Evolutionary conservation across 2,113 vertebrate species (phyloP).

Genomic region (Mirounga angustirostris): DNA sequence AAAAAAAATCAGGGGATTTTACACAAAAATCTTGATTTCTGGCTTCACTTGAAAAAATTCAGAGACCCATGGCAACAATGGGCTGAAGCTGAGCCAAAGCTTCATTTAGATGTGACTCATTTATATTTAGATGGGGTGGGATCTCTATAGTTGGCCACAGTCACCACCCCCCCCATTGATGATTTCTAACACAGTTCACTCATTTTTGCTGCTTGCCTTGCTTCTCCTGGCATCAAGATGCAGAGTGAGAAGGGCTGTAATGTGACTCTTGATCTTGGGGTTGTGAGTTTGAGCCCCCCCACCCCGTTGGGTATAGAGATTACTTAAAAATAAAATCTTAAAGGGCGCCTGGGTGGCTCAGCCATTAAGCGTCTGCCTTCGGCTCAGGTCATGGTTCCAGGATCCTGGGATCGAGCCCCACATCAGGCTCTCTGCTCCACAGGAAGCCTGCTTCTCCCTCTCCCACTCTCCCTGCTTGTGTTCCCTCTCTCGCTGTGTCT

Average conservation of each 20-base stretch:
- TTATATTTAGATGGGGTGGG: neutral
- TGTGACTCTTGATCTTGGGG: neutral
- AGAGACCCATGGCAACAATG: neutral
- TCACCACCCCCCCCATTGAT: neutral
- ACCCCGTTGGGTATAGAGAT: neutral
- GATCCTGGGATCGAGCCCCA: no score
- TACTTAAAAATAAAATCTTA: neutral
- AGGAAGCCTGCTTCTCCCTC: no score
- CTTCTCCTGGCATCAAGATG: neutral
- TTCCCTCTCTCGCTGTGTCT: no score
- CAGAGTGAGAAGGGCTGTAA: neutral
- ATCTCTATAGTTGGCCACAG: neutral
- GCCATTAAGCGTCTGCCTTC: no score
- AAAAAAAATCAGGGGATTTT: neutral
- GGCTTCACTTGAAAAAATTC: neutral
- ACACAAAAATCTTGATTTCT: slow-evolving; percentile 5
- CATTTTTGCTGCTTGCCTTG: neutral
- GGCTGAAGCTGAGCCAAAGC: neutral
- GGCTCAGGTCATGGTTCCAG: no score
- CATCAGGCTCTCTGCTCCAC: no score
- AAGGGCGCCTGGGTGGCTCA: neutral
- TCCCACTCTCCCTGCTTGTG: no score
- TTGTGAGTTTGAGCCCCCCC: neutral
- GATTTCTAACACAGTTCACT: neutral
- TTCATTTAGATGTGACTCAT: neutral